These are phyloP conservation scores for Bovichtus diacanthus DNA, from an alignment of 2,797 vertebrate genomes.

Conservation along the genomic window DNA sequence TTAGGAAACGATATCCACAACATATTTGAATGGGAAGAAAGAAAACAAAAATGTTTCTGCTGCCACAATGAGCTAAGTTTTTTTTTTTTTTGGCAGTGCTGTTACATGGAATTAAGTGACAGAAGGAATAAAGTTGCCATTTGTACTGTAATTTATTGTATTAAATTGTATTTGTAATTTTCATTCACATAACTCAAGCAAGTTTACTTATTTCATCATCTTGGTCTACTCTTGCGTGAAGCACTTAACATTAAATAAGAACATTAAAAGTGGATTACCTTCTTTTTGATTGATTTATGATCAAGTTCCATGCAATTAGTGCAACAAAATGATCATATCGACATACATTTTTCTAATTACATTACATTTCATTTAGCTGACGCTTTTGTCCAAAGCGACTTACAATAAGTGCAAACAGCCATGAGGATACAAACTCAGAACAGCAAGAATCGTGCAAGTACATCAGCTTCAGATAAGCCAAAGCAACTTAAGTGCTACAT, in stretches of 20 bases:
- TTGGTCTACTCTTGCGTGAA: neutral
- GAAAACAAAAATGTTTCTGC: conserved; percentile 30
- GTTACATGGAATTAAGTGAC: neutral
- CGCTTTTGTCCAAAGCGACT: no score
- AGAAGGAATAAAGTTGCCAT: neutral
- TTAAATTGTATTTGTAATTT: no score
- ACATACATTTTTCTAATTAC: neutral
- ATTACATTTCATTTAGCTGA: no score
- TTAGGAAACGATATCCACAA: conserved; percentile 52
- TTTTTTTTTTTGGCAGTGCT: neutral
- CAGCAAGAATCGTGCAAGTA: no score
- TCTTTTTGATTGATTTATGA: neutral
- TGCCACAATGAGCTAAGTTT: conserved; percentile 4
- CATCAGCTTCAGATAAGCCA: no score
- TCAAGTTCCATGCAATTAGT: neutral
- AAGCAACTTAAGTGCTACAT: no score
- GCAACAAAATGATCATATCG: neutral
- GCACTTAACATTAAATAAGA: neutral
- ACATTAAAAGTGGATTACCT: neutral
- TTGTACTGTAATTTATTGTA: no score
- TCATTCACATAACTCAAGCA: neutral
- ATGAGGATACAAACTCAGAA: no score
- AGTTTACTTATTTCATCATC: neutral
- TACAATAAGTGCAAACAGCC: no score
- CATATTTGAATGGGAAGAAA: conserved; percentile 19